A percentile compares a stretch with the other conserved stretches of the same genome.
phyloP scores from a whole-genome alignment of 2,888 invertebrate species.

The Oasisia sp. region DNA sequence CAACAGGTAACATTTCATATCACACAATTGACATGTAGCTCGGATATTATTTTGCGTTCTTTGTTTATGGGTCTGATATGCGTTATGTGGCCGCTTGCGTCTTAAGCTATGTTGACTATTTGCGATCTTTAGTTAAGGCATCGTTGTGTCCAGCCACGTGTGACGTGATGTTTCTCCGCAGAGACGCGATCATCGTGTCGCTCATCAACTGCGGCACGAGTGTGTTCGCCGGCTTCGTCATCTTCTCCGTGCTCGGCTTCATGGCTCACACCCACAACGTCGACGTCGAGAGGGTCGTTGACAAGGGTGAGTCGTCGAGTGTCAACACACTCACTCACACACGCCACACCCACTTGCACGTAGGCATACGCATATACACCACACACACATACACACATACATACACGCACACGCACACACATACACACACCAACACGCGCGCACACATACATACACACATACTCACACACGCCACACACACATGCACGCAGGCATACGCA shows the following conservation, averaged over 20 bases:
- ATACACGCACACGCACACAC: no score
- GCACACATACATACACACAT: no score
- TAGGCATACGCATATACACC: no score
- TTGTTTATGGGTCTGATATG: neutral
- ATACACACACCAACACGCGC: no score
- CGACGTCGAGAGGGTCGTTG: constrained; percentile 62
- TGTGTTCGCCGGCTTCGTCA: constrained; percentile 64
- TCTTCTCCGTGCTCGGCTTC: constrained; percentile 72
- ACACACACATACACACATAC: no score
- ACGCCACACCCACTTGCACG: no score
- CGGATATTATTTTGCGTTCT: no score
- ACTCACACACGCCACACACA: no score
- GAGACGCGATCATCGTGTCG: constrained; percentile 63
- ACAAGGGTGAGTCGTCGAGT: constrained; percentile 53
- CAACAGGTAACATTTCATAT: no score
- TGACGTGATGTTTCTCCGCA: constrained; percentile 32
- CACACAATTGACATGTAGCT: no score
- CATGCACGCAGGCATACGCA: no score
- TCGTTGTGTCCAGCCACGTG: neutral
- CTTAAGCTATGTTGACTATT: neutral
- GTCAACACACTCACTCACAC: neutral
- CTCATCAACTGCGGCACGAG: constrained; percentile 63
- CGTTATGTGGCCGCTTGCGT: neutral
- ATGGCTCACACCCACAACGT: constrained; percentile 64
- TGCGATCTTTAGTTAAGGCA: neutral